Conservation (phyloP, 2,797 vertebrate species). For the Sus cebifrons region DNA sequence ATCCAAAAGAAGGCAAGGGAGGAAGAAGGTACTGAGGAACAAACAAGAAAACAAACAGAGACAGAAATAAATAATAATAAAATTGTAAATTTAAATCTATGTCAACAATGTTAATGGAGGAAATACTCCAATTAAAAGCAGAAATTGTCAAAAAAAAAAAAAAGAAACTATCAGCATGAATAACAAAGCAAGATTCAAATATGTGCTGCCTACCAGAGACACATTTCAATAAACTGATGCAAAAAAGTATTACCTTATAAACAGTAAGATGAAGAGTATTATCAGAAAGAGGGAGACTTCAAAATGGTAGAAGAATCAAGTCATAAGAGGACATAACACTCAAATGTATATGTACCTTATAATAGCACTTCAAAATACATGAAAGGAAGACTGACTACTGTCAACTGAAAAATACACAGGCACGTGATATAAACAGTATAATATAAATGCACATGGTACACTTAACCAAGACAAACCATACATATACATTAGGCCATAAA, state of each 20-base stretch:
- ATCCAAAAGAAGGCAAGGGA: not conserved
- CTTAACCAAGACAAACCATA: not conserved
- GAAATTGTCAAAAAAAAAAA: conserved; percentile 1
- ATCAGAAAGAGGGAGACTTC: not conserved
- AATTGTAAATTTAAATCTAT: not conserved
- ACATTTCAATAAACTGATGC: not conserved
- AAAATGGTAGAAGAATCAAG: conserved; percentile 10
- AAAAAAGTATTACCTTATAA: not conserved
- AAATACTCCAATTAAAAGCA: conserved; percentile 43
- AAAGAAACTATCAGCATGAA: not conserved
- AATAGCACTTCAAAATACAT: conserved; percentile 23
- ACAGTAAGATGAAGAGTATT: not conserved
- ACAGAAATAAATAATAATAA: not conserved
- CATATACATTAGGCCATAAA: not conserved
- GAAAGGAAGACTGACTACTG: not conserved
- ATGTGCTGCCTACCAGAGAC: not conserved
- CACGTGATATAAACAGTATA: not conserved
- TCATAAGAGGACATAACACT: not conserved
- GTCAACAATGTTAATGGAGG: conserved; percentile 19
- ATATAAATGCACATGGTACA: not conserved
- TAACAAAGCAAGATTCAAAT: conserved; percentile 28
- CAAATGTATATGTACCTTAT: not conserved
- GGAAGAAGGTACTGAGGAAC: not conserved
- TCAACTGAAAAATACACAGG: not conserved
- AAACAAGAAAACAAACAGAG: not conserved